phyloP scores from a whole-genome alignment of 2,113 vertebrate species.

The Pampusana beccarii region DNA sequence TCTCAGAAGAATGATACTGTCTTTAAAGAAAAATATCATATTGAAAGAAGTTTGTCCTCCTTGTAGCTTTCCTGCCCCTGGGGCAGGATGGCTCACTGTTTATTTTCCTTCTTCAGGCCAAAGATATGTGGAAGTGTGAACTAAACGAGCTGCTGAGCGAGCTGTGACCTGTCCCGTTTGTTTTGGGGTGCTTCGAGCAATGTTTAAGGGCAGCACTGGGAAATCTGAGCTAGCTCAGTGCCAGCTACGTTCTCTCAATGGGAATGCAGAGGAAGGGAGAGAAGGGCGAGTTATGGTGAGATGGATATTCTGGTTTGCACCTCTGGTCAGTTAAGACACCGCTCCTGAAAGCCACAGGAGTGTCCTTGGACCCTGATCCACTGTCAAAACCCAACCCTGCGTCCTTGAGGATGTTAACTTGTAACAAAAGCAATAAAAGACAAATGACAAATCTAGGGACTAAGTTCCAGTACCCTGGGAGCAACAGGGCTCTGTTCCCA shows the following conservation, averaged over 20 bases:
- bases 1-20: not conserved
- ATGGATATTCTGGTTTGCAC: not conserved
- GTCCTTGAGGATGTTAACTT: accelerated
- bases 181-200: not conserved
- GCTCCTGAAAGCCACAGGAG: not conserved
- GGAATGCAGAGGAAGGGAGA: not conserved
- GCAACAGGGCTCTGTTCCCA: not conserved
- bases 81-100: not conserved
- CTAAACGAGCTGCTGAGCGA: not conserved
- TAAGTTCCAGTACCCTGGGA: not conserved
- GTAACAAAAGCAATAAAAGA: accelerated
- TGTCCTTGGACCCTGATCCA: not conserved
- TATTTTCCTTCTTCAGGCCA: not conserved
- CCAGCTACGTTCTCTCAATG: too few relatives aligned
- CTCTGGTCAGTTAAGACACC: not conserved
- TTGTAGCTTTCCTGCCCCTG: not conserved
- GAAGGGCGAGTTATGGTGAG: not conserved
- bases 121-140: not conserved
- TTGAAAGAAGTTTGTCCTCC: not conserved
- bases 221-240: not conserved
- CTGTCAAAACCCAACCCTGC: not conserved
- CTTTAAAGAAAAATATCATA: not conserved
- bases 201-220: not conserved
- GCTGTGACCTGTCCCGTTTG: not conserved
- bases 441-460: too few relatives aligned